Conservation (phyloP, 1,140 invertebrate species). For the Drosophila tsacasi region DNA sequence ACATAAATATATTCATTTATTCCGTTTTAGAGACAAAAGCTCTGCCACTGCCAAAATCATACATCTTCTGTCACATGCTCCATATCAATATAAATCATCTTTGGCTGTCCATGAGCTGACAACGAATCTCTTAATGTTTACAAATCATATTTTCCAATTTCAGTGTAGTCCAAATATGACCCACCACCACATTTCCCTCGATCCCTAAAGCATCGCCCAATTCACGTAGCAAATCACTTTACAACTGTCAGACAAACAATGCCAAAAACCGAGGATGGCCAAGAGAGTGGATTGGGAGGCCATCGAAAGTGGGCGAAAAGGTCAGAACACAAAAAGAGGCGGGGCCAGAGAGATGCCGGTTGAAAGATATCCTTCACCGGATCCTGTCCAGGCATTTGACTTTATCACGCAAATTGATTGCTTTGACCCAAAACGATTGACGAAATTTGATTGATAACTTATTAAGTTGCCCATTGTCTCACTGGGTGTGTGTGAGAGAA, state of each 20-base stretch:
- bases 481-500: constrained; percentile 8
- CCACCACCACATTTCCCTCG: constrained; percentile 1
- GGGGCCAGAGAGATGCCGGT: neutral
- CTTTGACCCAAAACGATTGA: constrained; percentile 74
- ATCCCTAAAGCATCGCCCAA: constrained; percentile 39
- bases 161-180: constrained; percentile 11
- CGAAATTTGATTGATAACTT: constrained; percentile 82
- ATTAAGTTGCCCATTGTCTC: constrained; percentile 68
- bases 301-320: constrained; percentile 3
- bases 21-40: constrained; percentile 24
- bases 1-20: constrained; percentile 35
- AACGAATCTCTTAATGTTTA: constrained; percentile 64
- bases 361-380: constrained; percentile 37
- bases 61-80: constrained; percentile 37
- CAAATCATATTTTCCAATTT: constrained; percentile 76
- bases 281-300: constrained; percentile 1
- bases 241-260: constrained; percentile 78
- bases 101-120: constrained; percentile 37
- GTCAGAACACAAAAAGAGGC: neutral
- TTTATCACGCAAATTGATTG: constrained; percentile 82
- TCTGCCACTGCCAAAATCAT: constrained; percentile 17
- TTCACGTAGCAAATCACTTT: constrained; percentile 80
- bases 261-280: constrained; percentile 47
- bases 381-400: constrained; percentile 63
- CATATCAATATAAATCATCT: constrained; percentile 66